These are phyloP conservation scores for Heliconius ethilla DNA, from an alignment of 2,888 invertebrate genomes.

Conservation along the genomic window DNA sequence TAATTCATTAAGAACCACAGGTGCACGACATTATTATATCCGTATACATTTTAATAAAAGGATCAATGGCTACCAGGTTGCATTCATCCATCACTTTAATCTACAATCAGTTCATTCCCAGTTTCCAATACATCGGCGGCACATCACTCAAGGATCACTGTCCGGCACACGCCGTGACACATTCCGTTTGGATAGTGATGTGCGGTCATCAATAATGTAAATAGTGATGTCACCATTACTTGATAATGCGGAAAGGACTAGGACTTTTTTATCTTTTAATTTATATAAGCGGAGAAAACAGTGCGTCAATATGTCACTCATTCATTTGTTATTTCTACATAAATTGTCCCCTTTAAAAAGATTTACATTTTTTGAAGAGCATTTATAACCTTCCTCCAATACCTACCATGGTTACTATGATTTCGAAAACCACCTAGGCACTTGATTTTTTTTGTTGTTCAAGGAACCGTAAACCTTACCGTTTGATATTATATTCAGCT, in stretches of 20 bases:
- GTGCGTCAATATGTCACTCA: neutral
- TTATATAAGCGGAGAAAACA: neutral
- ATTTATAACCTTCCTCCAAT: too few relatives aligned
- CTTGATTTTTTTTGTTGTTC: too few relatives aligned
- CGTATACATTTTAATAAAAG: constrained; percentile 28
- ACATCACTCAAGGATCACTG: constrained; percentile 36
- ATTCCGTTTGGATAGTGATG: constrained; percentile 35
- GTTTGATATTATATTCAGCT: too few relatives aligned
- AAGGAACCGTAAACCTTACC: too few relatives aligned
- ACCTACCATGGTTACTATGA: too few relatives aligned
- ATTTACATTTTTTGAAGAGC: too few relatives aligned
- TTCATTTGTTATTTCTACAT: neutral
- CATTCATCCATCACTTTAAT: constrained; percentile 43
- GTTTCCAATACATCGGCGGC: constrained; percentile 30
- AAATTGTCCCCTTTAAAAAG: too few relatives aligned
- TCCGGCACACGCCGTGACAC: constrained; percentile 36
- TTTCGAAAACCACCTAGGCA: too few relatives aligned
- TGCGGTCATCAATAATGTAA: constrained; percentile 34
- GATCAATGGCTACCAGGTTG: constrained; percentile 17
- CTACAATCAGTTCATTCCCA: constrained; percentile 44
- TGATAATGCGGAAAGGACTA: neutral
- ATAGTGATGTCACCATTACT: constrained; percentile 37
- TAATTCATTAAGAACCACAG: constrained; percentile 32
- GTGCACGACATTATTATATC: constrained; percentile 27
- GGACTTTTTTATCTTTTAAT: constrained; percentile 2